Evolutionary conservation across 2,113 vertebrate genomes (phyloP).

Genomic region (Gopherus flavomarginatus): DNA sequence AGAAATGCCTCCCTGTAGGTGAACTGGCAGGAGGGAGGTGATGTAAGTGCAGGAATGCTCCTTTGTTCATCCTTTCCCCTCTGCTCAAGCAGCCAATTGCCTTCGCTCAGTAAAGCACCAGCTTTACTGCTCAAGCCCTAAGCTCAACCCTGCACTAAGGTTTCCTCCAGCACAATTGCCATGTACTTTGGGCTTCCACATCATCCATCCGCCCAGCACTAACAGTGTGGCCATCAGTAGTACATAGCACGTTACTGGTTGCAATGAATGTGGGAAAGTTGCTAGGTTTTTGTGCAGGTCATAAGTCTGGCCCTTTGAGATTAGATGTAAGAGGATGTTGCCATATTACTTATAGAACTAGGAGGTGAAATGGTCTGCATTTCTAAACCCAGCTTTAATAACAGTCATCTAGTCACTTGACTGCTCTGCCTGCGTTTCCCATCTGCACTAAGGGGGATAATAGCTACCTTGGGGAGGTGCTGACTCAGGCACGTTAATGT

Average conservation of each 20-base stretch:
- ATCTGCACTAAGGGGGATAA: background rate
- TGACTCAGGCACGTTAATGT: background rate
- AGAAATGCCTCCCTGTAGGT: background rate
- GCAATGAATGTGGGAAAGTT: background rate
- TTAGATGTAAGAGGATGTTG: background rate
- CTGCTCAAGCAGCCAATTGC: background rate
- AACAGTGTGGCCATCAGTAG: background rate
- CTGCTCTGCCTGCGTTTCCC: background rate
- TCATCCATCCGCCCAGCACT: background rate
- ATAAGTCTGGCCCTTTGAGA: background rate
- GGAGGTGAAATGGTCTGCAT: background rate
- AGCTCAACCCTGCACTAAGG: background rate
- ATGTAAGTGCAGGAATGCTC: background rate
- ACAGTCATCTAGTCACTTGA: background rate
- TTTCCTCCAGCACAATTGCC: too few relatives aligned
- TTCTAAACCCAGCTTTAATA: background rate
- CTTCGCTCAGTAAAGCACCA: background rate
- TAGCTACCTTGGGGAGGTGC: background rate
- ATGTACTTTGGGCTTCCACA: background rate
- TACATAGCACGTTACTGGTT: background rate
- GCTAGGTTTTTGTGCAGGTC: background rate
- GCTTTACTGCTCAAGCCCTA: background rate
- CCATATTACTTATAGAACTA: background rate
- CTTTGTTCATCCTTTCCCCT: background rate
- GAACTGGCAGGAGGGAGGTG: background rate